Evolutionary conservation across 2,797 vertebrate species (phyloP).

Genomic region (Crocidura indochinensis): DNA sequence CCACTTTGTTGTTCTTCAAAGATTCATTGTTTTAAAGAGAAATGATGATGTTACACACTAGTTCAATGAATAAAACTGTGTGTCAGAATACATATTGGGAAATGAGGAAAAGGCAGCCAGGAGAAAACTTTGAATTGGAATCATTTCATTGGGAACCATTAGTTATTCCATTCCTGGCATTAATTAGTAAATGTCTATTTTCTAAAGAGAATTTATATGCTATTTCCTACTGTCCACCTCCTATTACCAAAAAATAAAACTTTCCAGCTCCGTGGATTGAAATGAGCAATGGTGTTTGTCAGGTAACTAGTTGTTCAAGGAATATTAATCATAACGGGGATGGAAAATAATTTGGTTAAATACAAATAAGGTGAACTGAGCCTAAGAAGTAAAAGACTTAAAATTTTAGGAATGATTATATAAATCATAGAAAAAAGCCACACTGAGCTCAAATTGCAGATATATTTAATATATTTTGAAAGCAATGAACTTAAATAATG

Average conservation of each 20-base stretch:
- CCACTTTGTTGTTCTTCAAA: background rate
- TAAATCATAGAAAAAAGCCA: background rate
- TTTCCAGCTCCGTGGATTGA: background rate
- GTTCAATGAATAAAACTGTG: background rate
- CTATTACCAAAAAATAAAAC: background rate
- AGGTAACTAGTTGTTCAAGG: background rate
- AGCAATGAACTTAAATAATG: background rate
- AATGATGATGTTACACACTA: background rate
- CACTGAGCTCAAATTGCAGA: background rate
- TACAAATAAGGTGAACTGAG: background rate
- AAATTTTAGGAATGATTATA: background rate
- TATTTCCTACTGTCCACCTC: background rate
- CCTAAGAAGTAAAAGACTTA: background rate
- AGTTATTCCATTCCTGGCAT: background rate
- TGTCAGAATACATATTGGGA: background rate
- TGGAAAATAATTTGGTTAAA: conserved; percentile 33
- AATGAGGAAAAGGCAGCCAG: background rate
- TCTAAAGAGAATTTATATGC: background rate
- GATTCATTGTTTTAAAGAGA: conserved; percentile 23
- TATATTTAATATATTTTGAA: conserved; percentile 36
- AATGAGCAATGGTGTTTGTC: background rate
- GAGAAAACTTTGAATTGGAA: background rate
- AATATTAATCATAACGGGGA: background rate
- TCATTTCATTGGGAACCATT: background rate
- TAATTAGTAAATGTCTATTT: background rate